Evolutionary conservation across 2,797 vertebrate genomes (phyloP), one percentile per base, ranked within the genome.

Genomic region (Cirrhinus mrigala): DNA sequence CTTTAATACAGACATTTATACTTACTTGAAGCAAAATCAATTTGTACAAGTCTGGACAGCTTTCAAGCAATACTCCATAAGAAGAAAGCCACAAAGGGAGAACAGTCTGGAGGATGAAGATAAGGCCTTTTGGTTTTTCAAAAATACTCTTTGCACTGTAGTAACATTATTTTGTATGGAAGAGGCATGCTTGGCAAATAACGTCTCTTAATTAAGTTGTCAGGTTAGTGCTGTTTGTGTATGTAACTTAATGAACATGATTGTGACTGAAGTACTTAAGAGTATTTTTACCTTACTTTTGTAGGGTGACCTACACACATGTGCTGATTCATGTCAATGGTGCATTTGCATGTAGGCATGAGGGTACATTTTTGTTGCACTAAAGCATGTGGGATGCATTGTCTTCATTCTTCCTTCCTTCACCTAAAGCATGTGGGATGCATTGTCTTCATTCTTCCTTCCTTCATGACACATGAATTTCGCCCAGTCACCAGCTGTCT

Each of bases 21-120:
- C 52, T 50, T 24, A 64, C 56, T 80, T 70, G 46, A 86, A 89
- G 62, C 46, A 16, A 87, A 87, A 82, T 86, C 58, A n/a, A 74
- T 83, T 82, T 79, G 69, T 75, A 3, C 58, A 71, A 50, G 68
- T 79, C 69, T 68, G 46, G 62, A 44, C 29, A 11, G 22, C 50
- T 88, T 82, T 82, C 74, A 82, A 82, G 71, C 6, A 60, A 74
- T 68, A 60, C 10, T 56, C 6, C 24, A 73, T 48, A 20, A 66
- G 20, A 64, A 8, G 4, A 75, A 73, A 70, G 8, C 60, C n/a
- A 71, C 52, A 54, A 77, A 80, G 75, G 48, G 20, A 54, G 54
- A 56, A 64, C 18, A 37, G 86, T 75, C 85, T 86, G 79, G 14
- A n/a, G 16, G 58, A 70, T 71, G 27, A 69, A 83, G 86, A 89